Evolutionary conservation across 2,888 invertebrate species (phyloP), one percentile per base, ranked within the genome.

Genomic region (Erebia palarica): DNA sequence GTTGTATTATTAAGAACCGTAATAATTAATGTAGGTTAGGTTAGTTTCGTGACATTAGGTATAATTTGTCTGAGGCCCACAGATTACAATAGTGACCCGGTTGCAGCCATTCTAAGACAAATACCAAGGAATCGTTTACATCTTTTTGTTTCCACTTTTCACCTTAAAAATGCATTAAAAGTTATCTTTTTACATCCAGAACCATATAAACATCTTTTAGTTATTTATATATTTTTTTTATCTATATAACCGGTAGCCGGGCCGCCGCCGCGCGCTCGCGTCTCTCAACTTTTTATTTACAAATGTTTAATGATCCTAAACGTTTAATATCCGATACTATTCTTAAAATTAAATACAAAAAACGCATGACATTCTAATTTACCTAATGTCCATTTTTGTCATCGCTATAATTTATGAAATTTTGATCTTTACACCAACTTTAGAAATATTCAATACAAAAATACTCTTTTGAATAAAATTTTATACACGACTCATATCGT

Each of bases 241-340:
- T 92, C 93, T 94, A 93, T 90, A 91, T 90, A 92, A 78, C 82
- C 76, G 87, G 85, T 78, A 80, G 77, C 84, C 84, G 79, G 86
- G 74, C 85, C 86, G 82, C 86, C 86, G 85, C 86, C 84, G 81
- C 83, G 78, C 78, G 74, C 75, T 78, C 81, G 80, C 83, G 79
- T 83, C 86, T 81, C 76, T 85, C 85, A 87, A 86, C 88, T 89
- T 91, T 87, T 90, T 95, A 94, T 94, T 94, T 95, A 95, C 95
- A 95, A 94, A 94, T 95, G 95, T 94, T 94, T 94, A 94, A 94
- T 95, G 95, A 89, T 94, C 95, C 95, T 95, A 95, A 95, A 95
- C 90, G 92, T 94, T 94, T 94, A 92, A 94, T 94, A 94, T 89
- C 91, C 94, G 91, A 94, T 89, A 86, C 94, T 94, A 94, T 92